Evolutionary conservation across 1,140 invertebrate genomes (phyloP).

Genomic region (Latrodectus geometricus): DNA sequence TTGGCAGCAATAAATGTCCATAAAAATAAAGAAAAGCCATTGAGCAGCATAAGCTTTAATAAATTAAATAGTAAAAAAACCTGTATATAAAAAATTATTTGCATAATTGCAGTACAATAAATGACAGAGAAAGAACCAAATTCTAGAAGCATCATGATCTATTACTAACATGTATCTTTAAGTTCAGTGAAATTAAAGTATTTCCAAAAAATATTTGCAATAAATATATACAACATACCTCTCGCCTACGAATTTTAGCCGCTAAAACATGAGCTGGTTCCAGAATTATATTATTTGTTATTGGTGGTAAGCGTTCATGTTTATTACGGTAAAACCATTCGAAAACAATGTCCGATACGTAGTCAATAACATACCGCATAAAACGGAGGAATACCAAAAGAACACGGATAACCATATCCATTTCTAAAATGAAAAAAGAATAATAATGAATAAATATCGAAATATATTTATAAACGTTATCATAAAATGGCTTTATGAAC

Average conservation of each 20-base stretch:
- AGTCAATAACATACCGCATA: not conserved
- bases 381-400: constrained; percentile 11
- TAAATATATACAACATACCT: constrained; percentile 73
- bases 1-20: too few relatives aligned
- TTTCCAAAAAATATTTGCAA: not conserved
- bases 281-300: constrained; percentile 79
- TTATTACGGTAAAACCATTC: constrained; percentile 66
- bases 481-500: too few relatives aligned
- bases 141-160: not conserved
- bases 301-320: constrained; percentile 77
- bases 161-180: too few relatives aligned
- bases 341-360: constrained; percentile 27
- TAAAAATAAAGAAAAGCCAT: too few relatives aligned
- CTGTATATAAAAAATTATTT: too few relatives aligned
- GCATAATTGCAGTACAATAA: not conserved
- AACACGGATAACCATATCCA: not conserved
- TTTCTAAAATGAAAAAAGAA: not conserved
- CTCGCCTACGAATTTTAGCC: constrained; percentile 80
- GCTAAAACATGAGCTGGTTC: constrained; percentile 80
- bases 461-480: too few relatives aligned
- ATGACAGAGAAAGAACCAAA: not conserved
- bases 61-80: too few relatives aligned
- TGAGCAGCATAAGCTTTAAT: too few relatives aligned
- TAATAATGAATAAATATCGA: too few relatives aligned
- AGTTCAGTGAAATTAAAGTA: not conserved